Evolutionary conservation across 2,797 vertebrate species (phyloP).

Genomic region (Setipinna tenuifilis): DNA sequence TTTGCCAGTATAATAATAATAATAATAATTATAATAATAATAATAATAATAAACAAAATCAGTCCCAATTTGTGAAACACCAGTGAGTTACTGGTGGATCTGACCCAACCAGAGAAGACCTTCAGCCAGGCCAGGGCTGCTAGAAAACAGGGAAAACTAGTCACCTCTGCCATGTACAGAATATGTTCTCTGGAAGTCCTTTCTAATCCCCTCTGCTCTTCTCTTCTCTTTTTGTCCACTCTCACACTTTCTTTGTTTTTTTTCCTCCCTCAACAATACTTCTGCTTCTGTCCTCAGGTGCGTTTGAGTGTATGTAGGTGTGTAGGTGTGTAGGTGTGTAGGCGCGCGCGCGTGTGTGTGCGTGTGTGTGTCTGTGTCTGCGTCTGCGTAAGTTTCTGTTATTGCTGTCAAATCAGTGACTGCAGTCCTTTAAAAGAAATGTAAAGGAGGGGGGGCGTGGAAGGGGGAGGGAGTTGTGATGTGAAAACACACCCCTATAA

Average conservation of each 20-base stretch:
- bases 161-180: conserved; percentile 80
- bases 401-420: not conserved
- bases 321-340: conserved; percentile 20
- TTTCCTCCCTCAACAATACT: not conserved
- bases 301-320: conserved; percentile 2
- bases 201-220: conserved; percentile 21
- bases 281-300: conserved; percentile 20
- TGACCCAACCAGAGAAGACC: not conserved
- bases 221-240: conserved; percentile 45
- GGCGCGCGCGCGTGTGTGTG: not conserved
- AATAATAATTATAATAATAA: too few relatives aligned
- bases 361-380: not conserved
- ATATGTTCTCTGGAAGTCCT: conserved; percentile 36
- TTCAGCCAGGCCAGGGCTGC: not conserved
- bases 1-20: too few relatives aligned
- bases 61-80: not conserved
- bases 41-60: not conserved
- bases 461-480: not conserved
- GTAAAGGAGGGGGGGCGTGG: not conserved
- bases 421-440: not conserved
- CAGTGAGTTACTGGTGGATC: not conserved
- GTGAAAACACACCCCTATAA: not conserved
- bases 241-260: conserved; percentile 24
- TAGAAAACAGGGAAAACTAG: not conserved
- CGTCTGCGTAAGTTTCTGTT: not conserved